These are phyloP conservation scores for Heliconius hermathena DNA, from an alignment of 1,140 invertebrate species.

Conservation along the genomic window DNA sequence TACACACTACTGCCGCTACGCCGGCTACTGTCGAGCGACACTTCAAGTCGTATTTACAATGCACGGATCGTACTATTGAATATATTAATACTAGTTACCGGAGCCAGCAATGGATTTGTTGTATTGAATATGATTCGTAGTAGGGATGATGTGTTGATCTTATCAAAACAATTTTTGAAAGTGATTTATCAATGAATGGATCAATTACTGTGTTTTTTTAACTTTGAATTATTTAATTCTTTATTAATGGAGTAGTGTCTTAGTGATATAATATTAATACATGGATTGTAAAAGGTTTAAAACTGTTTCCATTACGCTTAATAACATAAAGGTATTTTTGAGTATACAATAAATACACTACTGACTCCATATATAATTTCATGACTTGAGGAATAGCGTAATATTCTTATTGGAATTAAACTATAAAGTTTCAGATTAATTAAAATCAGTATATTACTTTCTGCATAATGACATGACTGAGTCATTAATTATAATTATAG, in stretches of 20 bases:
- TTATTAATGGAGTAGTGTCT: no score
- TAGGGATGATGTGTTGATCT: neutral
- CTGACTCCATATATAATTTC: constrained; percentile 4
- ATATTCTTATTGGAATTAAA: constrained; percentile 14
- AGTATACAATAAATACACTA: neutral
- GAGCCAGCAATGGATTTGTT: constrained; percentile 17
- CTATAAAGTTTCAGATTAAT: constrained; percentile 5
- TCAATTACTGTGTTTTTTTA: no score
- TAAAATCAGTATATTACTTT: constrained; percentile 12
- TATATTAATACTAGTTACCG: constrained; percentile 17
- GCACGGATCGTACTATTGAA: constrained; percentile 43
- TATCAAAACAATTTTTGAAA: no score
- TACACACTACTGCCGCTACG: constrained; percentile 69
- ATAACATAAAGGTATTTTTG: neutral
- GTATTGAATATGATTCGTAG: constrained; percentile 15
- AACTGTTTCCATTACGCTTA: neutral
- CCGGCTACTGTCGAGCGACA: constrained; percentile 77
- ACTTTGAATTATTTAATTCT: no score
- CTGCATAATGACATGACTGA: constrained; percentile 8
- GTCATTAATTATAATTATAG: constrained; percentile 8
- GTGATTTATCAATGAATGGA: no score
- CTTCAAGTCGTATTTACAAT: constrained; percentile 68
- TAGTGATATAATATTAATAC: no score
- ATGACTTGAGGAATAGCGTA: constrained; percentile 8
- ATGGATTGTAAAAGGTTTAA: neutral